Base-by-base conservation (phyloP, 2,888 invertebrate species). In the Cryptosula pallasiana region DNA sequence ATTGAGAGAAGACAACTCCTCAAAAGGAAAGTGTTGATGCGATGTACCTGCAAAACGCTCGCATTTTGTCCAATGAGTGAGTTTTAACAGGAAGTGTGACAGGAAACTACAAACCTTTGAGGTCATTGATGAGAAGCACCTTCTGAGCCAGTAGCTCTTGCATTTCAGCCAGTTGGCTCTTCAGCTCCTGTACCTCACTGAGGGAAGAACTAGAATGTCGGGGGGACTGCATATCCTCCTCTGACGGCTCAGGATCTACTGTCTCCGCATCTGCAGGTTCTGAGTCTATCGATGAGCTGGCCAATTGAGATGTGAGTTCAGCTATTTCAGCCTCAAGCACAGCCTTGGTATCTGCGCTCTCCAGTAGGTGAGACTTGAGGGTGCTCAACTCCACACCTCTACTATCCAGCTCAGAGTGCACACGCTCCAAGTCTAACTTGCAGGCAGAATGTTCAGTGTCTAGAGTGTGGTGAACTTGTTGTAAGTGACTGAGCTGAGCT, bases 81-180 rank as follows among this genome's bases (percentile, higher is more conserved):
- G n/a, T n/a, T n/a, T n/a, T n/a, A n/a, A n/a, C n/a, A n/a, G n/a
- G n/a, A n/a, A n/a, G n/a, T n/a, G n/a, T n/a, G n/a, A n/a, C n/a
- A n/a, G n/a, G n/a, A n/a, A n/a, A 45, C 45, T 45, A 45, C 45
- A 5, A 45, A 63, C 63, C 63, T 63, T 63, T 20, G 25, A 63
- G 32, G 16, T 63, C 63, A 32, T 63, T 63, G 27, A 63, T 63
- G 27, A 63, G 63, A 13, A 63, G 32, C 2, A 63, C 63, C 27
- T 63, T 63, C 2, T 27, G 20, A 32, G 63, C 63, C 2, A 63
- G 32, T 32, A 63, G 20, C 32, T 63, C 63, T 27, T 63, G 63
- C 32, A 63, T 27, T 27, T 63, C 63, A 23, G 63, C 63, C 32
- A 63, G 32, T n/a, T 63, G 63, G 27, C 13, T 63, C 34, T 32